These are phyloP conservation scores for Zaprionus vittiger DNA, from an alignment of 1,140 invertebrate species.

Conservation along the genomic window DNA sequence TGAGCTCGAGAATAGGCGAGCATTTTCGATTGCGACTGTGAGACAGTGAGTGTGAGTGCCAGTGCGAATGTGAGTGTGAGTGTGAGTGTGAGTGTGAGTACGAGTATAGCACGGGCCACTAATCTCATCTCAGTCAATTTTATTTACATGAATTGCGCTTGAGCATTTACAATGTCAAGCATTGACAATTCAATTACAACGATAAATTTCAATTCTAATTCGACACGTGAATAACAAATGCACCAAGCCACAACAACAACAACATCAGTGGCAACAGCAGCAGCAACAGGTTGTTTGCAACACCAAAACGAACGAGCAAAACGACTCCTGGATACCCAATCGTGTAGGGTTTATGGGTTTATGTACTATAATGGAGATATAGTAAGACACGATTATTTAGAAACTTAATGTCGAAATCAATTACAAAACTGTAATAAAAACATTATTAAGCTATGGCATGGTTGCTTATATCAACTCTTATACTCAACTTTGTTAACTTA, in stretches of 20 bases:
- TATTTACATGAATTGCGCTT: slow-evolving; percentile 53
- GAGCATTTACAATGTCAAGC: slow-evolving; percentile 52
- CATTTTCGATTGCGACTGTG: not conserved
- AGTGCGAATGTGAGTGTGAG: not conserved
- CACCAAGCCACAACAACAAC: slow-evolving; percentile 7
- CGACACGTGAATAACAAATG: slow-evolving; percentile 52
- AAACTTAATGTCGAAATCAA: too few relatives aligned
- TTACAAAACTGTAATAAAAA: too few relatives aligned
- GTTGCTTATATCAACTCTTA: too few relatives aligned
- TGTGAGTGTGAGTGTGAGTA: not conserved
- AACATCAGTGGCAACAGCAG: not conserved
- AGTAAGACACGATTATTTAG: not conserved
- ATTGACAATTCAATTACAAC: slow-evolving; percentile 57
- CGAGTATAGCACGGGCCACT: slow-evolving; percentile 3
- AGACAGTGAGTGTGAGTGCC: not conserved
- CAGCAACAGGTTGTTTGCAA: slow-evolving; percentile 1
- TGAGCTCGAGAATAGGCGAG: slow-evolving; percentile 5
- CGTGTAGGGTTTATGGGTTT: not conserved
- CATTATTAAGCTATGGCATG: too few relatives aligned
- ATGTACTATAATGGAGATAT: not conserved
- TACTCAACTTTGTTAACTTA: too few relatives aligned
- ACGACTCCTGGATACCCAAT: not conserved
- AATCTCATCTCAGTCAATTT: slow-evolving; percentile 41
- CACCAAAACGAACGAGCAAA: not conserved
- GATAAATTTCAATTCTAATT: slow-evolving; percentile 56